Percentiles rank a stretch among this genome's conserved stretches.
Conservation (phyloP, 2,888 invertebrate species). For the Drosophila mettleri region DNA sequence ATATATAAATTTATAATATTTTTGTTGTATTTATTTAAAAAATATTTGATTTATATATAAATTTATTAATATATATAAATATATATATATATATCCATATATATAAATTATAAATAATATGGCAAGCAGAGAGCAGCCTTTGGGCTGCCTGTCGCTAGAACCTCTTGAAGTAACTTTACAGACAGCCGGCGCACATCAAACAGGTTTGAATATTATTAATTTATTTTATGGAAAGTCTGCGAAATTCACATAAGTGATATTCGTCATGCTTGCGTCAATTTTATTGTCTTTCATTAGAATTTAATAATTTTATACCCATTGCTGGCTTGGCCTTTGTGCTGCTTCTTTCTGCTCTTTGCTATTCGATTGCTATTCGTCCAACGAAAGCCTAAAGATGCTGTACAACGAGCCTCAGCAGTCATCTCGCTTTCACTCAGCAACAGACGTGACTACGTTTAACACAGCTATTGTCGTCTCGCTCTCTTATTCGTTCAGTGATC, state of each 20-base stretch:
- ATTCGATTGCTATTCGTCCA: background rate
- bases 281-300: background rate
- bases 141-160: too few relatives aligned
- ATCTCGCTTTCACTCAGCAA: too few relatives aligned
- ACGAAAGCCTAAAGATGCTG: background rate
- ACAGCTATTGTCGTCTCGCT: too few relatives aligned
- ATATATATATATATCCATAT: background rate
- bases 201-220: background rate
- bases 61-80: background rate
- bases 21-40: background rate
- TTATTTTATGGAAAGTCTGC: background rate
- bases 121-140: too few relatives aligned
- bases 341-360: background rate
- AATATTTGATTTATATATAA: background rate
- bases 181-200: background rate
- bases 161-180: too few relatives aligned
- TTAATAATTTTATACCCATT: background rate
- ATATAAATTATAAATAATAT: too few relatives aligned
- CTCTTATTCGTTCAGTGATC: too few relatives aligned
- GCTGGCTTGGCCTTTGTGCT: background rate
- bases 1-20: too few relatives aligned
- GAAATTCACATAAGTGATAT: background rate
- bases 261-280: background rate
- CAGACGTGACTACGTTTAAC: too few relatives aligned
- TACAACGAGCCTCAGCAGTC: too few relatives aligned